phyloP scores from a whole-genome alignment of 2,797 vertebrate species.

The Leuciscus waleckii region DNA sequence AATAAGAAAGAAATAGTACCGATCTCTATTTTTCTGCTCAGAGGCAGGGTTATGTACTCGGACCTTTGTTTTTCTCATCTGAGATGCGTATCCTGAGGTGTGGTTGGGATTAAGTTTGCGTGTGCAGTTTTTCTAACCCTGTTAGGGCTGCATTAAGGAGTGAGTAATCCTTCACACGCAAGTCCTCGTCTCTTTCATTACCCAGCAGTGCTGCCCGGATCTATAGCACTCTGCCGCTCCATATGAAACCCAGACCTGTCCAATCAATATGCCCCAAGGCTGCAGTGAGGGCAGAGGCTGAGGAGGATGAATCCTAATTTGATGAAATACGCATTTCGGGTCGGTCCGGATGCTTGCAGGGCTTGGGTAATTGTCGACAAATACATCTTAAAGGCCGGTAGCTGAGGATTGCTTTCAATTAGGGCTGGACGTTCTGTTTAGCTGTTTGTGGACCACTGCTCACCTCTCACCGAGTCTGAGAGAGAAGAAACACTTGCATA shows the following conservation, averaged over 20 bases:
- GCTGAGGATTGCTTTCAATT: slow-evolving; percentile 94
- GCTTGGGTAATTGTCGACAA: slow-evolving; percentile 86
- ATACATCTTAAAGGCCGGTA: slow-evolving; percentile 90
- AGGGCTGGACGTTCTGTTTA: slow-evolving; percentile 78
- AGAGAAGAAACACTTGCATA: not conserved
- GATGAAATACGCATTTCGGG: slow-evolving; percentile 84
- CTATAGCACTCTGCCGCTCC: slow-evolving; percentile 68
- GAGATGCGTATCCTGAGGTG: slow-evolving; percentile 48
- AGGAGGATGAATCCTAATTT: slow-evolving; percentile 82
- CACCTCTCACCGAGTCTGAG: slow-evolving; percentile 22
- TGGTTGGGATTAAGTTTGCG: slow-evolving; percentile 62
- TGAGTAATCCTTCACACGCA: slow-evolving; percentile 70
- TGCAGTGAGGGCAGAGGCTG: slow-evolving; percentile 73
- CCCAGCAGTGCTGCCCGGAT: slow-evolving; percentile 61
- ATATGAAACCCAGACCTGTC: slow-evolving; percentile 73
- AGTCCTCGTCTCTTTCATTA: slow-evolving; percentile 65
- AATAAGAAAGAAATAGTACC: slow-evolving; percentile 13
- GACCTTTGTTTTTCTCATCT: slow-evolving; percentile 40
- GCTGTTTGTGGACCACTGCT: slow-evolving; percentile 21
- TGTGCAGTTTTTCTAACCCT: slow-evolving; percentile 60
- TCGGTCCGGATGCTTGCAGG: slow-evolving; percentile 78
- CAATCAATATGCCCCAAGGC: slow-evolving; percentile 85
- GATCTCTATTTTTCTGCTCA: not conserved
- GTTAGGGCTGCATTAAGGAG: slow-evolving; percentile 67
- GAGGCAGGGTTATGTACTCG: slow-evolving; percentile 25